Evolutionary conservation across 2,797 vertebrate genomes (phyloP).

Genomic region (Nyctibius grandis): DNA sequence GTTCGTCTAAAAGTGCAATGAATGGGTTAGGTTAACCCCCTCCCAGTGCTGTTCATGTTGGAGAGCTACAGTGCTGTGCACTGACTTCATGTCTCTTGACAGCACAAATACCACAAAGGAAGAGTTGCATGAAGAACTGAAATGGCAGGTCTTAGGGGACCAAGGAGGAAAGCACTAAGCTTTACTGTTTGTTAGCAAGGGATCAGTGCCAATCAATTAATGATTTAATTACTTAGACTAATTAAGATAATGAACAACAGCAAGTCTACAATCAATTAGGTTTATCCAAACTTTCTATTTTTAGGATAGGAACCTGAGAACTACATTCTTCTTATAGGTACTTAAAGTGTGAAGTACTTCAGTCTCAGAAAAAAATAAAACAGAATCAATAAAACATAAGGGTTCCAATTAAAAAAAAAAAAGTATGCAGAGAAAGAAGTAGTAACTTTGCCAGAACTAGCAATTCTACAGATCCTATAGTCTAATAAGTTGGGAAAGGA

Average conservation of each 20-base stretch:
- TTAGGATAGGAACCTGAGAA: not conserved
- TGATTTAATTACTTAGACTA: conserved; percentile 67
- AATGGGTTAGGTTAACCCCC: not conserved
- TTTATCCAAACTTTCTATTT: conserved; percentile 50
- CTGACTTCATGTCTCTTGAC: not conserved
- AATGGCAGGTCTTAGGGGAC: conserved; percentile 23
- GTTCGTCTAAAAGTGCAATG: not conserved
- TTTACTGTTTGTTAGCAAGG: conserved; percentile 48
- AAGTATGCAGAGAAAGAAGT: not conserved
- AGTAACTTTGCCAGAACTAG: not conserved
- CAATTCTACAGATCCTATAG: not conserved
- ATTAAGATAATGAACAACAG: conserved; percentile 68
- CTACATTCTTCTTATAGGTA: not conserved
- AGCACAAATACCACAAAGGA: not conserved
- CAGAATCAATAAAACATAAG: not conserved
- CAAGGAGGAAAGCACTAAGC: conserved; percentile 12
- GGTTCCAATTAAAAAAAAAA: not conserved
- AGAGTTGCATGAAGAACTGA: not conserved
- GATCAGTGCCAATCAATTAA: conserved; percentile 67
- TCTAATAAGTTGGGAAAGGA: not conserved
- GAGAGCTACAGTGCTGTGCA: not conserved
- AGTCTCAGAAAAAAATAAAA: not conserved
- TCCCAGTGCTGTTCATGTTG: not conserved
- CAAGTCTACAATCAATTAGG: conserved; percentile 57
- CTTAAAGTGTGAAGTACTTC: not conserved